phyloP scores from a whole-genome alignment of 2,888 invertebrate genomes.

The Chelonus formosanus region DNA sequence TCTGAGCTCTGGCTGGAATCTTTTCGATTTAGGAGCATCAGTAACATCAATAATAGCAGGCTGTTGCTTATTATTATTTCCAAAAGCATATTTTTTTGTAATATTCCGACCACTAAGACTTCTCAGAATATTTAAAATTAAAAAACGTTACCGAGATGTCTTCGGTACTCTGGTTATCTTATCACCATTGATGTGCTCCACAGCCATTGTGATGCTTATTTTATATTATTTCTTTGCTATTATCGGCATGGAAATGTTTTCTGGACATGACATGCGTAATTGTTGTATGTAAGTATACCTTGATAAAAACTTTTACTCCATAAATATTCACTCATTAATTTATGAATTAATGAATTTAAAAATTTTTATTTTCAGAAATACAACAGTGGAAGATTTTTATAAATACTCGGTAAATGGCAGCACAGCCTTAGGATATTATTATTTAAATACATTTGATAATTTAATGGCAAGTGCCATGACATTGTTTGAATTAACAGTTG shows the following conservation, averaged over 20 bases:
- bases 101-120: constrained; percentile 76
- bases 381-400: constrained; percentile 87
- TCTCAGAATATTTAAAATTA: constrained; percentile 79
- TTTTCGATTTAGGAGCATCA: constrained; percentile 79
- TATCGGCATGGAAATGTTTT: constrained; percentile 88
- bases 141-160: constrained; percentile 83
- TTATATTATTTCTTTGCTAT: constrained; percentile 91
- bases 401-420: constrained; percentile 75
- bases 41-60: constrained; percentile 75
- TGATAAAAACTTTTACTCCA: too few species aligned
- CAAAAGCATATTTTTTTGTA: constrained; percentile 76
- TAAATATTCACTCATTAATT: too few species aligned
- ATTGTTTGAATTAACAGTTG: constrained; percentile 87
- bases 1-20: constrained; percentile 85
- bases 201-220: constrained; percentile 82
- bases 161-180: constrained; percentile 84
- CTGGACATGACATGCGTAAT: constrained; percentile 77
- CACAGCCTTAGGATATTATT: constrained; percentile 82
- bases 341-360: too few species aligned
- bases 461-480: constrained; percentile 82
- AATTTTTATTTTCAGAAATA: constrained; percentile 72
- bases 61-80: constrained; percentile 73
- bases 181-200: constrained; percentile 84
- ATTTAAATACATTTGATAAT: constrained; percentile 86
- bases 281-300: constrained; percentile 80